Conservation (phyloP, 2,888 invertebrate species). For the Abrostola triplasia region DNA sequence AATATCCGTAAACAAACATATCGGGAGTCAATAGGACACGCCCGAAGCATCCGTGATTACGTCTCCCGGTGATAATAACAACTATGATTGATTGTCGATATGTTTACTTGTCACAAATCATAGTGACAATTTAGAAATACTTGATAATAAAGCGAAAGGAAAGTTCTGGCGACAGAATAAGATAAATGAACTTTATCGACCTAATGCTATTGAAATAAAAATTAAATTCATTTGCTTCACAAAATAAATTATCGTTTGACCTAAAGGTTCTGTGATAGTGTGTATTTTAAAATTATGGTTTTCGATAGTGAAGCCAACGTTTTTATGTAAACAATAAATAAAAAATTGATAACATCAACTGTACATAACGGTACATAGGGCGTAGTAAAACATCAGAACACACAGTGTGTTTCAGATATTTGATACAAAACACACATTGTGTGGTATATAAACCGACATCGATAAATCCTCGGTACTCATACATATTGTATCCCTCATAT, state of each 20-base stretch:
- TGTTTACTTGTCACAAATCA: slow-evolving; percentile 18
- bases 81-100: slow-evolving; percentile 15
- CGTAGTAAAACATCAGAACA: too few relatives aligned
- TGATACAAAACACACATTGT: background rate
- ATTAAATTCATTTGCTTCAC: too few relatives aligned
- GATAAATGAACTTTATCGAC: background rate
- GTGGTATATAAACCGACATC: slow-evolving; percentile 29
- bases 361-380: too few relatives aligned
- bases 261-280: too few relatives aligned
- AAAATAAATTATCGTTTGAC: too few relatives aligned
- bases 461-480: slow-evolving; percentile 21
- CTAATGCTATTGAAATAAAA: too few relatives aligned
- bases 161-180: background rate
- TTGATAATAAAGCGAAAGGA: background rate
- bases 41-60: slow-evolving; percentile 11
- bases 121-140: background rate
- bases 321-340: too few relatives aligned
- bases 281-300: too few relatives aligned
- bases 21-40: slow-evolving; percentile 1
- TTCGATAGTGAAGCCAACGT: too few relatives aligned
- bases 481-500: slow-evolving; percentile 43
- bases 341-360: too few relatives aligned
- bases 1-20: slow-evolving; percentile 4
- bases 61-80: slow-evolving; percentile 13
- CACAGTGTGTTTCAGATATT: too few relatives aligned